Evolutionary conservation across 1,140 invertebrate species (phyloP).

Genomic region (Drosophila setifemur): DNA sequence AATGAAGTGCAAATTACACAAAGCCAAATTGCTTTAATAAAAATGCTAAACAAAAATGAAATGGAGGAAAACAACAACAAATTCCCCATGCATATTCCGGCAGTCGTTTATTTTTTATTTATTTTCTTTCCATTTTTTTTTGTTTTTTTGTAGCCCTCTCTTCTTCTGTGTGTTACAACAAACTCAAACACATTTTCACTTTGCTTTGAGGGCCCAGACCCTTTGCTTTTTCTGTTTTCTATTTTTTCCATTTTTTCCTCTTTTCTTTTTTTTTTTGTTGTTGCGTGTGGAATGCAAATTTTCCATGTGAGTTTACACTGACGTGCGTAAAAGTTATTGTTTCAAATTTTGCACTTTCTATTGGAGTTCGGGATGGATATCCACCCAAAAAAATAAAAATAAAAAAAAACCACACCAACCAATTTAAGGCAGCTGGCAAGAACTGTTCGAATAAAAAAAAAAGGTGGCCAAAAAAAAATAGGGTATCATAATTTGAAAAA

Average conservation of each 20-base stretch:
- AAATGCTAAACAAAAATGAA: conserved; percentile 48
- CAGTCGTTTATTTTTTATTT: background rate
- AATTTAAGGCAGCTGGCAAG: conserved; percentile 2
- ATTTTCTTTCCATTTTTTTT: background rate
- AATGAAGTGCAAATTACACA: conserved; percentile 78
- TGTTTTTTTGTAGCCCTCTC: conserved; percentile 8
- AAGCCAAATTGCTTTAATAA: conserved; percentile 62
- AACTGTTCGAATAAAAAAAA: background rate
- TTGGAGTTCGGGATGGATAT: conserved; percentile 42
- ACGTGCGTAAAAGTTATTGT: conserved; percentile 78
- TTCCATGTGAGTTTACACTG: conserved; percentile 70
- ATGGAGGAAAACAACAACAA: background rate
- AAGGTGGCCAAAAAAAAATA: background rate
- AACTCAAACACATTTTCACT: conserved; percentile 74
- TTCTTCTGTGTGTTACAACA: conserved; percentile 63
- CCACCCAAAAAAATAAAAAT: background rate
- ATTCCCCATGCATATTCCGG: conserved; percentile 44
- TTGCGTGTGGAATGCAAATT: conserved; percentile 58
- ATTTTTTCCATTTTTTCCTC: background rate
- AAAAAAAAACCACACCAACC: conserved; percentile 8
- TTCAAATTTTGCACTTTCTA: conserved; percentile 77
- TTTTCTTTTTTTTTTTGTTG: background rate
- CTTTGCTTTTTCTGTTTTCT: conserved; percentile 1
- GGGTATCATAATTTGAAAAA: conserved; percentile 47
- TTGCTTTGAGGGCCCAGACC: conserved; percentile 53